A percentile compares a stretch with the other conserved stretches of the same genome.
Conservation (phyloP, 2,113 vertebrate species). For the Oncorhynchus keta region DNA sequence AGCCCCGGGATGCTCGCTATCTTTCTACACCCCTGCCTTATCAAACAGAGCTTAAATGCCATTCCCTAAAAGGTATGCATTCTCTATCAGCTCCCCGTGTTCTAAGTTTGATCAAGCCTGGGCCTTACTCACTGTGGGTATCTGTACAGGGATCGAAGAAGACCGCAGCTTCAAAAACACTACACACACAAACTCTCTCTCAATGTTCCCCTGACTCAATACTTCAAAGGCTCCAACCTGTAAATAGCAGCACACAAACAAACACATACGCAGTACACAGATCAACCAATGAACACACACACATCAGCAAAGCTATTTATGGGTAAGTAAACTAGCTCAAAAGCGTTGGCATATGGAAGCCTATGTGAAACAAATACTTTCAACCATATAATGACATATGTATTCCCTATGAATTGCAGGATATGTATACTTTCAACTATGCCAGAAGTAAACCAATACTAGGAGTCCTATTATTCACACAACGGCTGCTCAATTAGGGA, state of each 20-base stretch:
- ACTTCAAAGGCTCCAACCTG: constrained; percentile 54
- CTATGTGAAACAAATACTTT: constrained; percentile 3
- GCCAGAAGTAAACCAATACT: too few relatives aligned
- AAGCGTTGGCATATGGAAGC: not conserved
- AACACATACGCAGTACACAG: not conserved
- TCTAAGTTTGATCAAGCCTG: constrained; percentile 17
- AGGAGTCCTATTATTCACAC: not conserved
- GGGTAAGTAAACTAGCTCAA: constrained; percentile 15
- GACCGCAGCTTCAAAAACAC: constrained; percentile 43
- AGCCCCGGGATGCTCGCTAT: constrained; percentile 12
- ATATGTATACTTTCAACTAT: too few relatives aligned
- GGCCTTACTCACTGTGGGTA: constrained; percentile 5
- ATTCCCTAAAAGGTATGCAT: constrained; percentile 36
- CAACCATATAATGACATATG: constrained; percentile 1
- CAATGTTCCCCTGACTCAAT: constrained; percentile 21
- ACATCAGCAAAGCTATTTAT: constrained; percentile 6
- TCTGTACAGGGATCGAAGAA: constrained; percentile 24
- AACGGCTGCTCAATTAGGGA: constrained; percentile 40
- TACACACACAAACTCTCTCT: constrained; percentile 15
- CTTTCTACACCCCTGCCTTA: constrained; percentile 13
- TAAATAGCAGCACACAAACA: constrained; percentile 28
- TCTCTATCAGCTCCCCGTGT: constrained; percentile 11
- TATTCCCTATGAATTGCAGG: too few relatives aligned
- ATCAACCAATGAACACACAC: not conserved
- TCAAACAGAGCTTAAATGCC: constrained; percentile 37